phyloP scores from a whole-genome alignment of 2,797 vertebrate species.

The Crossoptilon crossoptilon region DNA sequence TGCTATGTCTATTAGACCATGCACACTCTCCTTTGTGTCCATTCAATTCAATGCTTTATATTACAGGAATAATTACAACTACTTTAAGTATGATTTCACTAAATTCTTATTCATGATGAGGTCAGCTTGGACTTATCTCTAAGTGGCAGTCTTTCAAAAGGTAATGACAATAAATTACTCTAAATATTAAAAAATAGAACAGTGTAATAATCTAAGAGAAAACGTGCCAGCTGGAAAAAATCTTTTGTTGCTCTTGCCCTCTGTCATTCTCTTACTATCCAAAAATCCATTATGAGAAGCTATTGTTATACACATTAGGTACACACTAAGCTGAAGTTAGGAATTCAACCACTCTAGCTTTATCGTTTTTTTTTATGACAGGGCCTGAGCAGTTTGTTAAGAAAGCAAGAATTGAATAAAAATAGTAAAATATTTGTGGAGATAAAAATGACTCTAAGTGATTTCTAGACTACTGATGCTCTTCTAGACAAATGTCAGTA shows the following conservation, averaged over 20 bases:
- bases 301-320: background rate
- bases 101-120: background rate
- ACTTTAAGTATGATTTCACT: background rate
- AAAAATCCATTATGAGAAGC: background rate
- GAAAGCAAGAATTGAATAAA: background rate
- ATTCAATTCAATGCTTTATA: background rate
- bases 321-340: background rate
- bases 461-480: background rate
- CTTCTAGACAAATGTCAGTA: background rate
- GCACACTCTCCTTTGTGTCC: background rate
- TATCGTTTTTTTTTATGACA: fast-evolving
- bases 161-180: background rate
- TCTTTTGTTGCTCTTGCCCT: background rate
- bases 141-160: background rate
- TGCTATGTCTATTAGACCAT: background rate
- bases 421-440: background rate
- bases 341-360: background rate
- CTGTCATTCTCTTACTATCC: background rate
- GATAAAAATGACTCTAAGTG: background rate
- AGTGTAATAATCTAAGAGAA: background rate
- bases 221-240: background rate
- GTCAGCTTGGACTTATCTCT: background rate
- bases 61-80: background rate
- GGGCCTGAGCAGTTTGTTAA: background rate
- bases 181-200: background rate